A percentile compares a stretch with the other conserved stretches of the same genome.
Conservation (phyloP, 2,113 vertebrate genomes). For the Mus pahari region DNA sequence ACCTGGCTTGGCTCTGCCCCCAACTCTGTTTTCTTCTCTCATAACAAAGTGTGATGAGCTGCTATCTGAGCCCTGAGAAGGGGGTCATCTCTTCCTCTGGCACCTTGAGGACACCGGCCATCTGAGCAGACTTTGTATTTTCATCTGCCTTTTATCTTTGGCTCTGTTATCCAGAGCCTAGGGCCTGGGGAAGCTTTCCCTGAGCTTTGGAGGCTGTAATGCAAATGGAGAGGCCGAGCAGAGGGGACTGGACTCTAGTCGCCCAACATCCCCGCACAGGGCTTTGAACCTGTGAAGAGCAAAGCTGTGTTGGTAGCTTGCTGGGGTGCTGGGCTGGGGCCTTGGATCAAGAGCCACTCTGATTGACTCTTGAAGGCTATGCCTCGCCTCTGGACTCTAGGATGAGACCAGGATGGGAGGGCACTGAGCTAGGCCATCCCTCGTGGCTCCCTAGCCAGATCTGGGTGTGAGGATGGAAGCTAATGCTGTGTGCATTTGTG, state of each 20-base stretch:
- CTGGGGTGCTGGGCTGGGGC: not conserved
- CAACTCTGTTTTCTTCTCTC: not conserved
- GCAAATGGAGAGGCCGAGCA: not conserved
- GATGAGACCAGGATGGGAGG: not conserved
- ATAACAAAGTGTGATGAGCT: not conserved
- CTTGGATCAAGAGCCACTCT: not conserved
- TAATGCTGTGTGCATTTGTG: slow-evolving; percentile 76
- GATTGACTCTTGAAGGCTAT: not conserved
- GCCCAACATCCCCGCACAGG: not conserved
- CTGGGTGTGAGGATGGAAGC: slow-evolving; percentile 36
- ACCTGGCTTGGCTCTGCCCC: not conserved
- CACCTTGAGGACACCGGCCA: not conserved
- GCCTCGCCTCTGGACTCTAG: not conserved
- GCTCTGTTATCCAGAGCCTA: not conserved
- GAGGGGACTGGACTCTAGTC: not conserved
- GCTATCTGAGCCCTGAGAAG: not conserved
- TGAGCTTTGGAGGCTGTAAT: not conserved
- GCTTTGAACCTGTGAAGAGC: not conserved
- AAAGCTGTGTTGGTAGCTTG: not conserved
- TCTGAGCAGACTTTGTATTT: not conserved
- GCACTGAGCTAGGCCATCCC: not conserved
- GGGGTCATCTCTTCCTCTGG: not conserved
- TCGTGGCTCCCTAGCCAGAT: not conserved
- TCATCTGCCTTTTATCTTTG: not conserved
- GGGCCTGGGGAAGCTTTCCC: not conserved